A percentile compares a stretch with the other conserved stretches of the same genome.
These are phyloP conservation scores for Cnemophilus loriae DNA, from an alignment of 2,113 vertebrate species.

Conservation along the genomic window DNA sequence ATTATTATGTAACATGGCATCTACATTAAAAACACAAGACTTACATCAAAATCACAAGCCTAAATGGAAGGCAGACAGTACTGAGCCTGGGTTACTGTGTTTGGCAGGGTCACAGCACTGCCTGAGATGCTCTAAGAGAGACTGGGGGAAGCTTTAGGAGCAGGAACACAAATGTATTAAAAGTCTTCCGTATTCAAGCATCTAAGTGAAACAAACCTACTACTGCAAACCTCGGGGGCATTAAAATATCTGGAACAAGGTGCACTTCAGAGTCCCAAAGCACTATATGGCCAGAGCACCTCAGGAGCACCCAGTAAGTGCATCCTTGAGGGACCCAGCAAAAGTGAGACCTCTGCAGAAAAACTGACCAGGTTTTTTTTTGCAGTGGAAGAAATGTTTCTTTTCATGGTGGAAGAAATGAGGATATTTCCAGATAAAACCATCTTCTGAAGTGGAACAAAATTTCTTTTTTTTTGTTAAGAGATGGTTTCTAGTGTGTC, in stretches of 20 bases:
- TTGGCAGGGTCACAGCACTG: background rate
- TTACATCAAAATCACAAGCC: background rate
- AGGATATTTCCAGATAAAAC: background rate
- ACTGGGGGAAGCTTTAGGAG: background rate
- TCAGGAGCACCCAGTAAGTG: background rate
- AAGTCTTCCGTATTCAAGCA: background rate
- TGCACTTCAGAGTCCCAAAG: background rate
- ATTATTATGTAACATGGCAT: background rate
- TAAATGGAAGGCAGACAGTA: background rate
- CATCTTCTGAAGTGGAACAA: background rate
- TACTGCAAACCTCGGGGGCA: background rate
- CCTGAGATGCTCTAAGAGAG: background rate
- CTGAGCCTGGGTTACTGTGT: background rate
- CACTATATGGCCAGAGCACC: background rate
- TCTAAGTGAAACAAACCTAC: background rate
- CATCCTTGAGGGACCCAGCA: background rate
- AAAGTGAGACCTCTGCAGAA: background rate
- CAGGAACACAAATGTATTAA: background rate
- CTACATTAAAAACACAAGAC: background rate
- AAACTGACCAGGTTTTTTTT: background rate
- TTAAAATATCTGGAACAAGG: background rate
- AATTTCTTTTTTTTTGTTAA: background rate
- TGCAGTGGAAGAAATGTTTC: background rate
- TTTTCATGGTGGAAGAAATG: background rate
- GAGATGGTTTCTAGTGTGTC: rapidly evolving